Conservation (phyloP, 2,888 invertebrate species). For the Drosophila trichaetosa region DNA sequence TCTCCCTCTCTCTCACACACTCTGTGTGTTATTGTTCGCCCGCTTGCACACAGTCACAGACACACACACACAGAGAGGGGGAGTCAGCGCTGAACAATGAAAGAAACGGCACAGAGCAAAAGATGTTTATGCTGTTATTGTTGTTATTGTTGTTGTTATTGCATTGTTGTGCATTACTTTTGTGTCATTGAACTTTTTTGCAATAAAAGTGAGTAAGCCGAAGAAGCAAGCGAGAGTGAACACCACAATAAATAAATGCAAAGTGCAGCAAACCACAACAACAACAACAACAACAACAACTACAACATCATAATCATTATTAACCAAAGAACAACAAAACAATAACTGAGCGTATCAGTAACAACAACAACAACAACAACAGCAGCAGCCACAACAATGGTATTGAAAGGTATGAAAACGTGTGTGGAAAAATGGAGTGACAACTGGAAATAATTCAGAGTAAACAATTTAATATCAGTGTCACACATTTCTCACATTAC, state of each 20-base stretch:
- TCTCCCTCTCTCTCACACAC: conserved; percentile 8
- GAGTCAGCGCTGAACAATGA: conserved; percentile 43
- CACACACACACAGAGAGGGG: not conserved
- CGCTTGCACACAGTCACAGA: conserved; percentile 7
- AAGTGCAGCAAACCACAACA: conserved; percentile 32
- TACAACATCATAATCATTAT: conserved; percentile 47
- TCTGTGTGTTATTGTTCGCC: conserved; percentile 2
- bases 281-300: conserved; percentile 45
- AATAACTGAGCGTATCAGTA: conserved; percentile 45
- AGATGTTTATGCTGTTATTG: conserved; percentile 46
- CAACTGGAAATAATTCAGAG: conserved; percentile 22
- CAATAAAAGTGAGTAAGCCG: conserved; percentile 62
- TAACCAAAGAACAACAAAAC: conserved; percentile 28
- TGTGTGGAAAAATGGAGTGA: conserved; percentile 40
- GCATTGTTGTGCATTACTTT: conserved; percentile 59
- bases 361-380: conserved; percentile 31
- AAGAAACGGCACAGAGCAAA: conserved; percentile 63
- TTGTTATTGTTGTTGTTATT: conserved; percentile 50
- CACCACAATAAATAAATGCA: conserved; percentile 34
- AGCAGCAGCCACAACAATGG: conserved; percentile 2
- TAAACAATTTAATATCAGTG: conserved; percentile 24
- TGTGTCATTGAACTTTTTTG: conserved; percentile 78
- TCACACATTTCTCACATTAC: conserved; percentile 26
- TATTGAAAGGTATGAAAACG: conserved; percentile 23
- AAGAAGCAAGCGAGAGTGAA: conserved; percentile 39